These are phyloP conservation scores for Glossophaga mutica DNA, from an alignment of 2,797 vertebrate genomes.

Conservation along the genomic window DNA sequence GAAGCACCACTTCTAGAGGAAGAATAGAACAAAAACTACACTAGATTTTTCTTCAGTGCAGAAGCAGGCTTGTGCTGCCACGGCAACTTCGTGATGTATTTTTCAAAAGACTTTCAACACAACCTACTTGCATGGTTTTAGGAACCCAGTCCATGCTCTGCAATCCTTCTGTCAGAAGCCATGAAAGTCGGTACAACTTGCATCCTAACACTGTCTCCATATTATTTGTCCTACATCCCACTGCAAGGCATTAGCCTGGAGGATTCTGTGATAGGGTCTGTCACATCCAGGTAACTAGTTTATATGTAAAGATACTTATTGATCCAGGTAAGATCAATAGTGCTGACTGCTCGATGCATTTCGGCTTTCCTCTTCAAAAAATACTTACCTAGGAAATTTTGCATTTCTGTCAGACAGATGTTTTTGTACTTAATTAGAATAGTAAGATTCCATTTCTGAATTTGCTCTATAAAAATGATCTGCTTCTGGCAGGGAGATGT, in stretches of 20 bases:
- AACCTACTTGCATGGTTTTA: conserved; percentile 68
- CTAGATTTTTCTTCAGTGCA: conserved; percentile 55
- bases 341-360: neutral
- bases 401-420: neutral
- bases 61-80: conserved; percentile 54
- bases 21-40: conserved; percentile 67
- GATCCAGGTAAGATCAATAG: neutral
- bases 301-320: neutral
- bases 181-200: conserved; percentile 58
- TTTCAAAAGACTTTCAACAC: conserved; percentile 77
- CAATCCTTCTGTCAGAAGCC: conserved; percentile 58
- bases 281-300: neutral
- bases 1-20: conserved; percentile 50
- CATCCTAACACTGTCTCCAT: conserved; percentile 46
- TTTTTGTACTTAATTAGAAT: neutral
- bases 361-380: neutral
- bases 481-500: conserved; percentile 8
- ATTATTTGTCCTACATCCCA: neutral
- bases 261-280: neutral
- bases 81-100: conserved; percentile 74
- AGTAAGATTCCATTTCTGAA: neutral
- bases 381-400: neutral
- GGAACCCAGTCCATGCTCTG: conserved; percentile 48
- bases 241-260: neutral
- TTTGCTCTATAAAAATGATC: conserved; percentile 1